A percentile compares a stretch with the other conserved stretches of the same genome.
These are phyloP conservation scores for Otocyon megalotis DNA, from an alignment of 2,113 vertebrate genomes.

Conservation along the genomic window DNA sequence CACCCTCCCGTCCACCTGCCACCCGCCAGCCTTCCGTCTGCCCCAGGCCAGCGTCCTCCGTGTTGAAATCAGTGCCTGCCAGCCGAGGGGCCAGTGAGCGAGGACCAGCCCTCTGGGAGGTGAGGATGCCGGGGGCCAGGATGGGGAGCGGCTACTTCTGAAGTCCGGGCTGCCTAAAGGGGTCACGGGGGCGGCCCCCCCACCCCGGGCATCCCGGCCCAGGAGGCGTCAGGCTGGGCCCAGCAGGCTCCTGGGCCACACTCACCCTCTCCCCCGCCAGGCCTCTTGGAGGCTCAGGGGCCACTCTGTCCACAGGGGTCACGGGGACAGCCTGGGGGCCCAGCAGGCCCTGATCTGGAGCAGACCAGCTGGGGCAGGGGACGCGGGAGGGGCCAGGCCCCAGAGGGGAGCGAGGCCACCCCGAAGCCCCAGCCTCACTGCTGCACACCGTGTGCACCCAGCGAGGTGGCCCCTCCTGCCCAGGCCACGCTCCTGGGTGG, in stretches of 20 bases:
- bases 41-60: not conserved
- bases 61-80: not conserved
- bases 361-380: not conserved
- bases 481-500: not conserved
- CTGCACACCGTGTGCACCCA: not conserved
- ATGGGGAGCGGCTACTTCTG: not conserved
- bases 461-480: not conserved
- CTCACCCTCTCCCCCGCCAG: too few species aligned
- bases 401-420: not conserved
- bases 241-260: not conserved
- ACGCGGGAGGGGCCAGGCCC: not conserved
- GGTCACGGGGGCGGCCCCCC: not conserved
- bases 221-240: not conserved
- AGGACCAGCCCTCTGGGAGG: not conserved
- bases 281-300: too few species aligned
- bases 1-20: not conserved
- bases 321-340: not conserved
- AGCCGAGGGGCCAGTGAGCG: not conserved
- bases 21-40: not conserved
- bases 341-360: not conserved
- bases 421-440: not conserved
- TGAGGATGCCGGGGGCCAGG: not conserved
- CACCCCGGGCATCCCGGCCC: fast-evolving
- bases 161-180: not conserved
- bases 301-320: not conserved